Conservation (phyloP, 2,888 invertebrate genomes). For the Caenorhabditis virilis region DNA sequence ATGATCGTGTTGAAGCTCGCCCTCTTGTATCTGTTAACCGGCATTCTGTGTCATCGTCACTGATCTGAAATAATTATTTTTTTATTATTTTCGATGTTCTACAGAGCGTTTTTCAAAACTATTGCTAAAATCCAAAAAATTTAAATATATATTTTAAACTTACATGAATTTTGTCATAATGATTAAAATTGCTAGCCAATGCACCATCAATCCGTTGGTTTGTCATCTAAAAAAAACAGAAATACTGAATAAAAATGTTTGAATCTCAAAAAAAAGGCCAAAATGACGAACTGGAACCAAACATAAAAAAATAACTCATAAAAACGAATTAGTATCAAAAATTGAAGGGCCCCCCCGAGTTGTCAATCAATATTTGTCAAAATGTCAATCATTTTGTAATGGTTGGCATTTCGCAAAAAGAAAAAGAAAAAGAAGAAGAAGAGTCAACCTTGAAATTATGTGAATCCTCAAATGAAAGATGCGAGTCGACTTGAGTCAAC, state of each 20-base stretch:
- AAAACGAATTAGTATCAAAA: too few relatives aligned
- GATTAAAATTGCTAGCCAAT: constrained; percentile 18
- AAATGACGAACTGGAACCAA: too few relatives aligned
- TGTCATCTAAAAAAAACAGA: constrained; percentile 6
- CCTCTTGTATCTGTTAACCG: constrained; percentile 37
- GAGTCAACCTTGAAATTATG: constrained; percentile 47
- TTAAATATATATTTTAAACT: too few relatives aligned
- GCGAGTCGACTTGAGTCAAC: constrained; percentile 42
- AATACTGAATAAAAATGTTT: too few relatives aligned
- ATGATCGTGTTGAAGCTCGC: constrained; percentile 16
- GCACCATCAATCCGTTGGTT: constrained; percentile 22
- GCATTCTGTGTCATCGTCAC: constrained; percentile 44
- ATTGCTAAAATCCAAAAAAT: background rate
- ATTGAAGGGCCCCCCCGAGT: too few relatives aligned
- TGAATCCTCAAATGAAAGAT: constrained; percentile 48
- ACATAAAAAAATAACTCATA: too few relatives aligned
- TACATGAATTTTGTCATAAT: constrained; percentile 32
- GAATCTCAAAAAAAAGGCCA: too few relatives aligned
- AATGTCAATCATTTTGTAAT: too few relatives aligned
- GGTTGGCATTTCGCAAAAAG: too few relatives aligned
- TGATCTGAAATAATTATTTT: constrained; percentile 24
- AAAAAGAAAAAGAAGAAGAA: background rate
- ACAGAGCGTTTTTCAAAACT: too few relatives aligned
- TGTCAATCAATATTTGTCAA: too few relatives aligned
- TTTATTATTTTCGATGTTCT: background rate